These are phyloP conservation scores for Chrysodeixis includens DNA, from an alignment of 2,888 invertebrate genomes.

Conservation along the genomic window DNA sequence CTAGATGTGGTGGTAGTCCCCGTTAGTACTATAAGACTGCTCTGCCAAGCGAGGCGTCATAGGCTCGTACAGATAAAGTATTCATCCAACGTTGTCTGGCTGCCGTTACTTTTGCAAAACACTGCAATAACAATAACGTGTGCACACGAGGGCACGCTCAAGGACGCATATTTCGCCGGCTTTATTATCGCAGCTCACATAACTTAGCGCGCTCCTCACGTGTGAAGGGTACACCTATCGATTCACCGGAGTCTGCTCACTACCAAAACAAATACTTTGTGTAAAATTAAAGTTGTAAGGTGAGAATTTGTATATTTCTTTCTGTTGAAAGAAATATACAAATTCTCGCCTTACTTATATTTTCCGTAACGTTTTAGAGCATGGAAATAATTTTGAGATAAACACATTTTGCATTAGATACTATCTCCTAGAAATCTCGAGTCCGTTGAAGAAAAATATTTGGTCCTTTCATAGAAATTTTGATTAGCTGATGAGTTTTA, in stretches of 20 bases:
- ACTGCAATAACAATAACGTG: constrained; percentile 21
- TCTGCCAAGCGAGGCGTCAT: background rate
- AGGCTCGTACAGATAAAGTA: background rate
- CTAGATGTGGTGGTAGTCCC: too few relatives aligned
- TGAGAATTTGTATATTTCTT: background rate
- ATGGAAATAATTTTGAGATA: too few relatives aligned
- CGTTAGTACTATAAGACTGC: background rate
- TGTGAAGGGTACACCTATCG: constrained; percentile 6
- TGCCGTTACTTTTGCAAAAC: constrained; percentile 1
- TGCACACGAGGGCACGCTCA: constrained; percentile 2
- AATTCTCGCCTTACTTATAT: too few relatives aligned
- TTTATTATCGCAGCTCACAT: constrained; percentile 20
- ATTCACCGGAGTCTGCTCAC: background rate
- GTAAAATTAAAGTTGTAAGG: background rate
- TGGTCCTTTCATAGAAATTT: too few relatives aligned
- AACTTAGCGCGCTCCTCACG: constrained; percentile 12
- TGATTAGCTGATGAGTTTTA: too few relatives aligned
- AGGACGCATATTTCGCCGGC: constrained; percentile 5
- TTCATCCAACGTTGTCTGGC: background rate
- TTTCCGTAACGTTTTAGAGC: too few relatives aligned
- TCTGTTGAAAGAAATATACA: too few relatives aligned
- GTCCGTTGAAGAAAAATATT: too few relatives aligned
- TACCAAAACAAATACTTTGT: background rate
- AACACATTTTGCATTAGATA: too few relatives aligned
- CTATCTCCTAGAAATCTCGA: too few relatives aligned